Evolutionary conservation across 2,797 vertebrate species (phyloP).

Genomic region (Melanotaenia maccullochi): DNA sequence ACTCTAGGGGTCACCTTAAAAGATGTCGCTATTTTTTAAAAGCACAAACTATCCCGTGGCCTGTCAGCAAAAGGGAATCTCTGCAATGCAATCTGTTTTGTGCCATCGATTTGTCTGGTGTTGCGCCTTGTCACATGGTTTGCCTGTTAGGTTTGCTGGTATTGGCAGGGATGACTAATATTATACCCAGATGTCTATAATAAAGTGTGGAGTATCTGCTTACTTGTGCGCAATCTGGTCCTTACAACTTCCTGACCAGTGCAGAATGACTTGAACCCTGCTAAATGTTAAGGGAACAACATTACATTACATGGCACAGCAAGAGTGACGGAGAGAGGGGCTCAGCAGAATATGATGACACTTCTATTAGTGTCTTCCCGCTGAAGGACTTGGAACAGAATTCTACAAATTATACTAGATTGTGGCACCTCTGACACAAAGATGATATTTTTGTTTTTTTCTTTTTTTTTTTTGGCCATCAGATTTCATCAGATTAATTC

Average conservation of each 20-base stretch:
- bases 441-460: conserved; percentile 11
- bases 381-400: conserved; percentile 53
- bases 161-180: conserved; percentile 88
- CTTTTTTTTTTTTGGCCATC: background rate
- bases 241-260: conserved; percentile 80
- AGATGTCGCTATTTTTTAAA: conserved; percentile 87
- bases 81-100: conserved; percentile 86
- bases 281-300: conserved; percentile 83
- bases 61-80: conserved; percentile 84
- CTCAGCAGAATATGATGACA: conserved; percentile 81
- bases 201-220: conserved; percentile 86
- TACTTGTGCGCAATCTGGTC: conserved; percentile 81
- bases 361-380: conserved; percentile 69
- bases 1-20: conserved; percentile 88
- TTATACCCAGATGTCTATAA: conserved; percentile 87
- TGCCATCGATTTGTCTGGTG: conserved; percentile 84
- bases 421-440: conserved; percentile 24
- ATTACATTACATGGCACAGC: conserved; percentile 71
- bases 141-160: conserved; percentile 81
- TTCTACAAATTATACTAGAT: conserved; percentile 54
- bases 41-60: conserved; percentile 81
- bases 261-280: conserved; percentile 81
- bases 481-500: background rate
- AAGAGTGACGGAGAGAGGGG: conserved; percentile 58
- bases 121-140: conserved; percentile 81